Conservation (phyloP, 92 coral and sea anemone species). For the Phenganax stokvisi region DNA sequence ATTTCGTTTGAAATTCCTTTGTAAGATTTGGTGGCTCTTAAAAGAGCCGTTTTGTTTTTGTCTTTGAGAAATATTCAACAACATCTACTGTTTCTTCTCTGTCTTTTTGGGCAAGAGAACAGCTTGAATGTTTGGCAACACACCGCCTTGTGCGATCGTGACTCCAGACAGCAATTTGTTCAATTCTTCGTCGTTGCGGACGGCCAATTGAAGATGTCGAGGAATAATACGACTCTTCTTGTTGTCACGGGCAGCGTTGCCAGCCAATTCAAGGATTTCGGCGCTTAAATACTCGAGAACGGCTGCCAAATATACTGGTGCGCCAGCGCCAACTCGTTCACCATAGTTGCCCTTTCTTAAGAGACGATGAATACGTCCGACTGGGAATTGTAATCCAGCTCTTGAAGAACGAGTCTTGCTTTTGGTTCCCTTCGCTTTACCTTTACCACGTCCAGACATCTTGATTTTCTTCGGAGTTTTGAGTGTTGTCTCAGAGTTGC, state of each 20-base stretch:
- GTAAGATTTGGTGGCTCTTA: slow-evolving; percentile 62
- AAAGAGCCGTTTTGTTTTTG: slow-evolving; percentile 65
- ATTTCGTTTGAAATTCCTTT: slow-evolving; percentile 5
- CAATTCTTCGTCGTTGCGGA: slow-evolving; percentile 57
- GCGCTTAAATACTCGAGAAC: slow-evolving; percentile 40
- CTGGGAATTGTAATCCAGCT: slow-evolving; percentile 28
- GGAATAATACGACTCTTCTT: slow-evolving; percentile 52
- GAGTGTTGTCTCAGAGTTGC: too few relatives aligned
- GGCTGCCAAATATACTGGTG: slow-evolving; percentile 36
- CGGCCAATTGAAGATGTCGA: slow-evolving; percentile 52
- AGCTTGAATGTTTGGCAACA: slow-evolving; percentile 72
- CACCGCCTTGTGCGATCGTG: slow-evolving; percentile 57
- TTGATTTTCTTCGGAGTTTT: background rate
- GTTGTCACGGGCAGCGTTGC: slow-evolving; percentile 59
- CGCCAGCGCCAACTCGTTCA: slow-evolving; percentile 33
- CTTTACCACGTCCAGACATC: slow-evolving; percentile 40
- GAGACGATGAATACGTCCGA: slow-evolving; percentile 18
- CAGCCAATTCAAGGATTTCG: slow-evolving; percentile 56
- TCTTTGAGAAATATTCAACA: background rate
- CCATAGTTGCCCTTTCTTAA: slow-evolving; percentile 34
- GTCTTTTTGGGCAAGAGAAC: slow-evolving; percentile 82
- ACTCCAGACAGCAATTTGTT: slow-evolving; percentile 53
- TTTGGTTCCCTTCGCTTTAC: slow-evolving; percentile 36
- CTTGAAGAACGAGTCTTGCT: slow-evolving; percentile 36
- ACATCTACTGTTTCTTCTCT: slow-evolving; percentile 56